Evolutionary conservation across 2,888 invertebrate species (phyloP).

Genomic region (Polydrusus tereticollis): DNA sequence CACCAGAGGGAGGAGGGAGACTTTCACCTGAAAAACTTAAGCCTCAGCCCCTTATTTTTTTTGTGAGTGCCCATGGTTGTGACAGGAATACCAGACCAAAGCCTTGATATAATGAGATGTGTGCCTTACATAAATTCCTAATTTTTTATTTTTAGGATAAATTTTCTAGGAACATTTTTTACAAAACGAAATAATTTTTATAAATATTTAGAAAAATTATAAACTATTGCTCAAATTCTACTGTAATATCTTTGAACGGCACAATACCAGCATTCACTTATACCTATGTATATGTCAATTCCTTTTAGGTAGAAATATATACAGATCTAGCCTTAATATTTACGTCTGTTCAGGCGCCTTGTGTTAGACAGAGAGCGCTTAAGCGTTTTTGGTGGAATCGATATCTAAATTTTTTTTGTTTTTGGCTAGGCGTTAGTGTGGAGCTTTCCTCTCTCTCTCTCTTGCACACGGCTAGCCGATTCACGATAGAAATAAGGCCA

Average conservation of each 20-base stretch:
- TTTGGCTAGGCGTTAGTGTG: no score
- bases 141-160: not conserved
- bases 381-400: no score
- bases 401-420: no score
- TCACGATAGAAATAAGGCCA: not conserved
- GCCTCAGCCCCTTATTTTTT: no score
- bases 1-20: no score
- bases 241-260: constrained; percentile 27
- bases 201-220: constrained; percentile 18
- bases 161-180: constrained; percentile 1
- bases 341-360: not conserved
- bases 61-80: no score
- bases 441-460: no score
- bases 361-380: no score
- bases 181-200: constrained; percentile 17
- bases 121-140: not conserved
- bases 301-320: not conserved
- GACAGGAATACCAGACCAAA: no score
- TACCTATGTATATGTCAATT: constrained; percentile 20
- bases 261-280: constrained; percentile 18
- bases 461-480: not conserved
- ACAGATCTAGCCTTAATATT: not conserved
- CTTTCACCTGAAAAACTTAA: no score
- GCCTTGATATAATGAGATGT: no score
- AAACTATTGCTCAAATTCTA: constrained; percentile 29